Conservation (phyloP, 1,140 invertebrate genomes). For the Eufriesea mexicana region DNA sequence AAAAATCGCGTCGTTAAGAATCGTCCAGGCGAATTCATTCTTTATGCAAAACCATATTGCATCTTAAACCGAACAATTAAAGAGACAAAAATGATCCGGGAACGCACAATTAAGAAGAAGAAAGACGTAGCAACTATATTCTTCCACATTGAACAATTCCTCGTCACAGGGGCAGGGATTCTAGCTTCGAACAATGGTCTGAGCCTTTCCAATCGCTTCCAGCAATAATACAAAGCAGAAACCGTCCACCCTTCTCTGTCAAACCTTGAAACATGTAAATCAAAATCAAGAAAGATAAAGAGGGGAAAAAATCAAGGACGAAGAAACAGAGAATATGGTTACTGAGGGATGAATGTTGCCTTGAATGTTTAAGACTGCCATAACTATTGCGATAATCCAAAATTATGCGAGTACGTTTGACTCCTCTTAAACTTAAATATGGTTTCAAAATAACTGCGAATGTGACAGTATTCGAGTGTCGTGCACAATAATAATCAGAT, state of each 20-base stretch:
- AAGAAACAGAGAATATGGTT: not conserved
- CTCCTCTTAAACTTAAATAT: too few species aligned
- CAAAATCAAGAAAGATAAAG: not conserved
- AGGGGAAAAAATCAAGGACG: not conserved
- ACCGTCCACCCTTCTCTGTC: not conserved
- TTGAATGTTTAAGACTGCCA: too few species aligned
- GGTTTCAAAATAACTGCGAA: too few species aligned
- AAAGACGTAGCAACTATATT: conserved; percentile 1
- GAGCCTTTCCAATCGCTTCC: conserved; percentile 8
- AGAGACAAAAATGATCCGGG: not conserved
- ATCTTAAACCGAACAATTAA: not conserved
- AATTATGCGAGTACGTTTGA: too few species aligned
- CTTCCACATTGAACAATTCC: not conserved
- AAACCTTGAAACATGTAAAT: not conserved
- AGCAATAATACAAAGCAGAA: not conserved
- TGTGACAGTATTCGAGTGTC: too few species aligned
- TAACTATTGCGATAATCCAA: too few species aligned
- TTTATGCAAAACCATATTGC: not conserved
- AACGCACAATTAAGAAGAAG: not conserved
- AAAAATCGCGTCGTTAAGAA: too few species aligned
- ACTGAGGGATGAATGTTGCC: not conserved
- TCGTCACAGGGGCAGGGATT: not conserved
- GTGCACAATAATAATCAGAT: too few species aligned
- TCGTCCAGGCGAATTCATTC: too few species aligned
- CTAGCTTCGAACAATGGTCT: conserved; percentile 7